These are phyloP conservation scores for Dascyllus trimaculatus DNA, from an alignment of 2,113 vertebrate species.

Conservation along the genomic window DNA sequence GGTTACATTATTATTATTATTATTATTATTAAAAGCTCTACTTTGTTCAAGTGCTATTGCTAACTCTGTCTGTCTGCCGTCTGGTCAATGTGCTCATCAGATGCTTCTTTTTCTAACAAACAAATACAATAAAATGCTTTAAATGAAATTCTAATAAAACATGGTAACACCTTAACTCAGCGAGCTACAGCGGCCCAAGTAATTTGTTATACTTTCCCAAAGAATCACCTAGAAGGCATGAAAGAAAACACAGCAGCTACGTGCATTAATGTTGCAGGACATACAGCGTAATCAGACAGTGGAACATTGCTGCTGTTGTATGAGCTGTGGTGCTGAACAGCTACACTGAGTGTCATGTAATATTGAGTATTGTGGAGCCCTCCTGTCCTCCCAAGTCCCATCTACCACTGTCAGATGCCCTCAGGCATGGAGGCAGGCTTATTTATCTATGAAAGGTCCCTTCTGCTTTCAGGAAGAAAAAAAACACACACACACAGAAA, in stretches of 20 bases:
- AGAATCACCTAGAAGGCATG: neutral
- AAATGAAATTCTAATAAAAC: no score
- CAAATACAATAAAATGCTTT: no score
- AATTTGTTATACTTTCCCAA: conserved; percentile 2
- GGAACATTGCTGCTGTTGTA: conserved; percentile 6
- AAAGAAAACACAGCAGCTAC: neutral
- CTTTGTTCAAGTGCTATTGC: no score
- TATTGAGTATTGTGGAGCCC: conserved; percentile 50
- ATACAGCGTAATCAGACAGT: conserved; percentile 1
- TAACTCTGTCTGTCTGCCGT: no score
- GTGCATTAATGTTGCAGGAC: conserved; percentile 8
- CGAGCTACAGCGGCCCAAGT: no score
- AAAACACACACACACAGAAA: neutral
- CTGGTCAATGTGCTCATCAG: no score
- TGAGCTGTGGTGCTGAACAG: neutral
- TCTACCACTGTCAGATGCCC: conserved; percentile 53
- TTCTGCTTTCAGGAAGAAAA: conserved; percentile 33
- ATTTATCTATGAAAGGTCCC: conserved; percentile 40
- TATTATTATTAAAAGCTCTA: no score
- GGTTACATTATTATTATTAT: no score
- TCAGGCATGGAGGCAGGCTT: conserved; percentile 41
- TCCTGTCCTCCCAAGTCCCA: conserved; percentile 35
- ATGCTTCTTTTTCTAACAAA: no score
- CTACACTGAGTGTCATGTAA: conserved; percentile 53
- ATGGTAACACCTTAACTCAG: no score